Evolutionary conservation across 2,888 invertebrate genomes (phyloP).

Genomic region (Eupithecia centaureata): DNA sequence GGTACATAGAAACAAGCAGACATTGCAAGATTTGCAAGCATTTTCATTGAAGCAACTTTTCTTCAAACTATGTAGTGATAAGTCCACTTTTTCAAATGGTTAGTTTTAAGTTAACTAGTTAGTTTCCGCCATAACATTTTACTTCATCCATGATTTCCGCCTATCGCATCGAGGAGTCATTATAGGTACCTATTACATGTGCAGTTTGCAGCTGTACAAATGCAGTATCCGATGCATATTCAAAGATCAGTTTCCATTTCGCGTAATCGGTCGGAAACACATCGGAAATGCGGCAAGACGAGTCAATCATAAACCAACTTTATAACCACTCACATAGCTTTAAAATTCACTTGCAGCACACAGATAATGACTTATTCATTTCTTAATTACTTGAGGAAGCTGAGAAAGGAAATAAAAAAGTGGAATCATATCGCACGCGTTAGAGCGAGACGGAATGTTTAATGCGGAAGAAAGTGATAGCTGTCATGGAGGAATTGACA

Average conservation of each 20-base stretch:
- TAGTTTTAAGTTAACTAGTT: no score
- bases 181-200: conserved; percentile 34
- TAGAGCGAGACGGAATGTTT: conserved; percentile 66
- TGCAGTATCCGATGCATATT: conserved; percentile 68
- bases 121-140: no score
- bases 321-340: conserved; percentile 49
- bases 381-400: conserved; percentile 73
- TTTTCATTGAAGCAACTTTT: no score
- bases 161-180: not conserved
- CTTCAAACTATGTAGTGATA: no score
- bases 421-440: conserved; percentile 61
- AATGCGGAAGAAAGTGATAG: conserved; percentile 67
- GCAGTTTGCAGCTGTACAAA: conserved; percentile 53
- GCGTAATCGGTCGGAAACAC: conserved; percentile 80
- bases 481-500: conserved; percentile 59
- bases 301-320: conserved; percentile 59
- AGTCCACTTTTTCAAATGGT: no score
- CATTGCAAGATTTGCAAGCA: no score
- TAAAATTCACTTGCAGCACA: conserved; percentile 46
- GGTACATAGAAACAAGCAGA: no score
- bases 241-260: conserved; percentile 81
- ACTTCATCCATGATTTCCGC: not conserved
- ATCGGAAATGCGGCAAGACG: conserved; percentile 52
- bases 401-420: conserved; percentile 59
- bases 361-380: conserved; percentile 70